Evolutionary conservation across 2,888 invertebrate species (phyloP), one percentile per base, ranked within the genome.

Genomic region (Sarcophaga variegata): DNA sequence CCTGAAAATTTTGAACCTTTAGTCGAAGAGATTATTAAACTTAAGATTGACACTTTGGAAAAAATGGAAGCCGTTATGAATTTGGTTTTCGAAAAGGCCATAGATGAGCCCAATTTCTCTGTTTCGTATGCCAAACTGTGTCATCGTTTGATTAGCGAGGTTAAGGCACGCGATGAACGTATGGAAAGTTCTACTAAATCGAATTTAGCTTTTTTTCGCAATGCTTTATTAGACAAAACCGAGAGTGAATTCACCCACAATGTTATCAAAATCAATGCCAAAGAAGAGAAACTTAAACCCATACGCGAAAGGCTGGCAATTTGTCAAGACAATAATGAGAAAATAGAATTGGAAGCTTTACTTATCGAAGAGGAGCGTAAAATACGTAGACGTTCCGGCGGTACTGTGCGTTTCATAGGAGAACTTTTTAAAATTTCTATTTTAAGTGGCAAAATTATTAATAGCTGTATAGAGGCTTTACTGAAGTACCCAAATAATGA

Each of bases 31-130:
- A 96, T 98, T 45, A 95, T 96, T 87, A 93, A 94, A 17, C 94
- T 98, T 45, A 95, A 96, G 88, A 97, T 99, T 81, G 96, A 97
- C 92, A 97, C 96, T 4, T 95, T 95, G 81, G 96, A 96, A 79
- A 95, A 97, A 89, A 94, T 99, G 79, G 95, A 96, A 90, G 97
- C 96, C 89, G 97, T 98, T 22, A 98, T 98, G 90, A 96, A 97
- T 91, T 95, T 98, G 86, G 97, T 99, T 4, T 99, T 99, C 92
- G 98, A 98, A 92, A 99, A 99, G 94, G 97, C 99, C 47, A 97
- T 99, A 79, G 97, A 98, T 93, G 99, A 99, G 93, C 99, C 99
- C 0, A 97, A 96, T 90, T 99, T 98, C 93, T 97, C 98, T 17
- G 96, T 96, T 77, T 97, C 97, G 0, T 99, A 99, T 94, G 98